A percentile compares a stretch with the other conserved stretches of the same genome.
Conservation (phyloP, 2,113 vertebrate species). For the Tychaedon coryphoeus region DNA sequence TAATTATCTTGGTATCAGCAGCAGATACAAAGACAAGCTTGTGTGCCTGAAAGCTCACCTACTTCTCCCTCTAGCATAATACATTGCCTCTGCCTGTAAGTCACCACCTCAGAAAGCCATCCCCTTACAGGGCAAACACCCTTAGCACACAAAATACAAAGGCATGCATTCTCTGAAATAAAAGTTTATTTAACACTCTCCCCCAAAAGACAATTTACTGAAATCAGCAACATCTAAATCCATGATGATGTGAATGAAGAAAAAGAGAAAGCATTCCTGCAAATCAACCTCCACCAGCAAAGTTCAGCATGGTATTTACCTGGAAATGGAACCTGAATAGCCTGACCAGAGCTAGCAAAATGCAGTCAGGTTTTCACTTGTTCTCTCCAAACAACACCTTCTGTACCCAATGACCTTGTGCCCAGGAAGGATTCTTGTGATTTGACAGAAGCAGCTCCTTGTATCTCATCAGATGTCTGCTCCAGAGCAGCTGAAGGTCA, state of each 20-base stretch:
- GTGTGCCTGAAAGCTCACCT: background rate
- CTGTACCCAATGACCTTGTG: background rate
- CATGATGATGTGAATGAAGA: background rate
- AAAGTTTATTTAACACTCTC: background rate
- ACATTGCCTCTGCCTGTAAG: background rate
- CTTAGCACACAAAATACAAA: background rate
- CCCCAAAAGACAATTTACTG: background rate
- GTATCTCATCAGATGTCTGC: background rate
- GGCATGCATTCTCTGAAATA: background rate
- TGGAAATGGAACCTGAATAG: background rate
- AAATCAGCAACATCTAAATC: background rate
- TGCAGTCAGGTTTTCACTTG: background rate
- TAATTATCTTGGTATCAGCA: background rate
- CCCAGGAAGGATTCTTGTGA: background rate
- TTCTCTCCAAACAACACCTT: background rate
- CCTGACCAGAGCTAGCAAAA: background rate
- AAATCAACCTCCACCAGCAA: background rate
- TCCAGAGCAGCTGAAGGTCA: background rate
- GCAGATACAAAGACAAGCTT: background rate
- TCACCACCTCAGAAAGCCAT: background rate
- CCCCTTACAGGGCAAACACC: rapidly evolving
- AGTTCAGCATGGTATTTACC: background rate
- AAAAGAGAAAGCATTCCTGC: background rate
- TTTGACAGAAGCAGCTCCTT: background rate
- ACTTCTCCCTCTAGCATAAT: rapidly evolving